Conservation (phyloP, 1,140 invertebrate species). For the Globodera ellingtonae region DNA sequence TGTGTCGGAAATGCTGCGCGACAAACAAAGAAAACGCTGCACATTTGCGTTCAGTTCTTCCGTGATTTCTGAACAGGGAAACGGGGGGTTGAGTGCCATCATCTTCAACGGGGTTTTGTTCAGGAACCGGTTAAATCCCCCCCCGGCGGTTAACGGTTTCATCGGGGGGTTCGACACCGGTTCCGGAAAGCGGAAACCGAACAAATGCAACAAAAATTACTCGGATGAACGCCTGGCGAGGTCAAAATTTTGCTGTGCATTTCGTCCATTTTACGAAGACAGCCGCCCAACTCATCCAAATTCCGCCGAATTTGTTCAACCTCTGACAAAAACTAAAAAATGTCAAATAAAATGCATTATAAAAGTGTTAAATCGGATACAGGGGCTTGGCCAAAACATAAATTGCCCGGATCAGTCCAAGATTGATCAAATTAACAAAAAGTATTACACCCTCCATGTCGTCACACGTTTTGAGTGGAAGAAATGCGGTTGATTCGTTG, state of each 20-base stretch:
- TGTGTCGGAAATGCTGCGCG: conserved; percentile 27
- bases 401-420: neutral
- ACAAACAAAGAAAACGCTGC: conserved; percentile 29
- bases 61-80: conserved; percentile 39
- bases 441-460: conserved; percentile 21
- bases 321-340: conserved; percentile 41
- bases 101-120: no score
- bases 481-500: conserved; percentile 10
- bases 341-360: neutral
- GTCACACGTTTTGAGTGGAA: conserved; percentile 11
- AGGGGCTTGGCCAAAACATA: conserved; percentile 5
- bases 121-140: no score
- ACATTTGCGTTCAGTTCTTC: conserved; percentile 39
- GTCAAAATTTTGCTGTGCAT: conserved; percentile 41
- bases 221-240: conserved; percentile 37
- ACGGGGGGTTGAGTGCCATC: no score
- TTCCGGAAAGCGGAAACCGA: neutral
- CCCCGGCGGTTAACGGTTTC: no score
- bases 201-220: conserved; percentile 22
- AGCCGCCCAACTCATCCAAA: conserved; percentile 35
- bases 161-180: neutral
- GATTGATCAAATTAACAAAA: neutral
- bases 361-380: no score
- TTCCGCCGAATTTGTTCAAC: conserved; percentile 27
- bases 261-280: conserved; percentile 30